A percentile compares a stretch with the other conserved stretches of the same genome.
These are phyloP conservation scores for Tridacna crocea DNA, from an alignment of 2,888 invertebrate species.

Conservation along the genomic window DNA sequence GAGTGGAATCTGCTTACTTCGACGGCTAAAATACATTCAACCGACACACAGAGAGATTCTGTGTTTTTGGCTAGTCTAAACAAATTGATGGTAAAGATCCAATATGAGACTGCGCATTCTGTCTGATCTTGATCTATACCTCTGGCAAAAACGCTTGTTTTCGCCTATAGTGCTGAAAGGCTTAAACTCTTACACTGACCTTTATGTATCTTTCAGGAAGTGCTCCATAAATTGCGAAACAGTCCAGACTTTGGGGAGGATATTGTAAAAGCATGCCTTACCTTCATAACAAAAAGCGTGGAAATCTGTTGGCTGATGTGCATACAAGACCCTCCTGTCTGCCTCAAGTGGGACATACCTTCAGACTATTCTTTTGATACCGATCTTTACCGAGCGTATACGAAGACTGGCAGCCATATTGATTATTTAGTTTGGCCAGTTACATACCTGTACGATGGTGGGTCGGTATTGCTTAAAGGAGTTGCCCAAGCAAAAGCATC, in stretches of 20 bases:
- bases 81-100: too few relatives aligned
- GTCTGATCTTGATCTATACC: too few relatives aligned
- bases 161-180: too few relatives aligned
- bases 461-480: slow-evolving; percentile 49
- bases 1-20: too few relatives aligned
- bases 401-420: slow-evolving; percentile 45
- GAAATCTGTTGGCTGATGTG: slow-evolving; percentile 57
- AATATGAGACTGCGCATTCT: too few relatives aligned
- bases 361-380: slow-evolving; percentile 40
- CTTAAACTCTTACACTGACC: too few relatives aligned
- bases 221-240: slow-evolving; percentile 44
- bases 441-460: slow-evolving; percentile 50
- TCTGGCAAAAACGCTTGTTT: too few relatives aligned
- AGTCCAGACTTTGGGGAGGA: slow-evolving; percentile 44
- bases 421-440: slow-evolving; percentile 60
- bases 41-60: too few relatives aligned
- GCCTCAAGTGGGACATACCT: slow-evolving; percentile 47
- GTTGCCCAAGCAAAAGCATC: slow-evolving; percentile 49
- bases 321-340: slow-evolving; percentile 56
- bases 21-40: too few relatives aligned
- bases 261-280: slow-evolving; percentile 40
- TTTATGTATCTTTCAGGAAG: slow-evolving; percentile 37
- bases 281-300: slow-evolving; percentile 44
- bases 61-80: too few relatives aligned
- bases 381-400: slow-evolving; percentile 51